Percentiles rank a stretch among this genome's conserved stretches.
These are phyloP conservation scores for Glomeris maerens DNA, from an alignment of 1,140 invertebrate genomes.

Conservation along the genomic window DNA sequence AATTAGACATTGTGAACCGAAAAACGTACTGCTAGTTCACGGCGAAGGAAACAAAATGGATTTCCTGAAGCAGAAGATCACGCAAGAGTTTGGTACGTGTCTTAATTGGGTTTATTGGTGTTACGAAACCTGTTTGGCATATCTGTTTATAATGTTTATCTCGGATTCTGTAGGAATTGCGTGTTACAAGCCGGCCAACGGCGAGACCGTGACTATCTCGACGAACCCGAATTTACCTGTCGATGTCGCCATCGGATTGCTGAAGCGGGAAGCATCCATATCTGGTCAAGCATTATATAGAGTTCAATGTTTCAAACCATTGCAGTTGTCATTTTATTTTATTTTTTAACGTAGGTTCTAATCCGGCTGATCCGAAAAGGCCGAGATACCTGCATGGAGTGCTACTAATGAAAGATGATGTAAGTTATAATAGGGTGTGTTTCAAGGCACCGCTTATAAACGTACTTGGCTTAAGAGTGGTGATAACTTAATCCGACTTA, in stretches of 20 bases:
- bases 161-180: slow-evolving; percentile 42
- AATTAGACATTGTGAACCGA: slow-evolving; percentile 93
- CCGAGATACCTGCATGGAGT: slow-evolving; percentile 74
- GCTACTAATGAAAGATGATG: slow-evolving; percentile 73
- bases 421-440: slow-evolving; percentile 24
- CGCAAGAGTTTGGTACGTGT: slow-evolving; percentile 45
- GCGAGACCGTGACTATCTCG: slow-evolving; percentile 75
- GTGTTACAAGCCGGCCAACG: slow-evolving; percentile 93
- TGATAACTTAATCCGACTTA: too few relatives aligned
- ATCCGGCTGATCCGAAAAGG: slow-evolving; percentile 71
- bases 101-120: background rate
- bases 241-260: slow-evolving; percentile 68
- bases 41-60: slow-evolving; percentile 78
- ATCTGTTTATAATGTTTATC: background rate
- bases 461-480: too few relatives aligned
- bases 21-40: slow-evolving; percentile 94
- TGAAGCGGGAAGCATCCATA: slow-evolving; percentile 35
- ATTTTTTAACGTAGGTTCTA: background rate
- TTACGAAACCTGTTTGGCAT: background rate
- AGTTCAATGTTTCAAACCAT: too few relatives aligned
- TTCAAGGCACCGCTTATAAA: too few relatives aligned
- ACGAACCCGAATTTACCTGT: slow-evolving; percentile 77
- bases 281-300: too few relatives aligned
- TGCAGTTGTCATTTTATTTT: too few relatives aligned
- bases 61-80: slow-evolving; percentile 83